phyloP scores from a whole-genome alignment of 2,113 vertebrate genomes.

The Seriola quinqueradiata region DNA sequence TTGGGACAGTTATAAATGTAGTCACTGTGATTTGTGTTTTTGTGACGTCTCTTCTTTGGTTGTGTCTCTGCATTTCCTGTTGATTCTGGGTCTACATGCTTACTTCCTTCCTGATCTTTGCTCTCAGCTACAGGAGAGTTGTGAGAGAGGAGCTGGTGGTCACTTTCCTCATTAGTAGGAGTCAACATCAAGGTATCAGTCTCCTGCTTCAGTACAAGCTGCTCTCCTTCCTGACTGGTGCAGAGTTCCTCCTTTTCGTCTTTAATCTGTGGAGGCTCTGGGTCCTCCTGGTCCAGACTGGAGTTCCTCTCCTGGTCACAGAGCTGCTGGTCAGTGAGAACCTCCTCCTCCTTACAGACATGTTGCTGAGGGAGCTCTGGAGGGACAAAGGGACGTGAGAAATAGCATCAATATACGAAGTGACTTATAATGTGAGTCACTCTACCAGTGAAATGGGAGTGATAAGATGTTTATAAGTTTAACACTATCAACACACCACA shows the following conservation, averaged over 20 bases:
- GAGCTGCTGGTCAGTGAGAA: too few species aligned
- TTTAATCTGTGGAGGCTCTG: too few species aligned
- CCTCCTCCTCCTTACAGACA: too few species aligned
- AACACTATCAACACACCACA: too few species aligned
- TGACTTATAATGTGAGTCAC: too few species aligned
- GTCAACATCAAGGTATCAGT: neutral
- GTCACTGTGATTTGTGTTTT: neutral
- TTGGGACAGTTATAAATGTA: neutral
- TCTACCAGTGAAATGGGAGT: too few species aligned
- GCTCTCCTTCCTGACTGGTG: neutral
- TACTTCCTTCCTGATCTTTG: neutral
- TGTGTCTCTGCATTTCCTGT: neutral
- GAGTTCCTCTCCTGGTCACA: too few species aligned
- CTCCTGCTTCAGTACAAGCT: slow-evolving; percentile 23
- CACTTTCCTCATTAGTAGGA: slow-evolving; percentile 26
- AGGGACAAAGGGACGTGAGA: too few species aligned
- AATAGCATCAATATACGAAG: too few species aligned
- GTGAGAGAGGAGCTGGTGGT: slow-evolving; percentile 3
- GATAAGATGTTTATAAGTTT: too few species aligned
- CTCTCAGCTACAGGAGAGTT: neutral
- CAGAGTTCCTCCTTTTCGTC: slow-evolving; percentile 1
- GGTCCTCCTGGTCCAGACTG: too few species aligned
- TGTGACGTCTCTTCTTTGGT: neutral
- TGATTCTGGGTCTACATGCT: neutral
- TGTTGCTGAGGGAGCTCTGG: too few species aligned